A percentile compares a stretch with the other conserved stretches of the same genome.
phyloP scores from a whole-genome alignment of 2,888 invertebrate genomes.

The Oscheius sp. region DNA sequence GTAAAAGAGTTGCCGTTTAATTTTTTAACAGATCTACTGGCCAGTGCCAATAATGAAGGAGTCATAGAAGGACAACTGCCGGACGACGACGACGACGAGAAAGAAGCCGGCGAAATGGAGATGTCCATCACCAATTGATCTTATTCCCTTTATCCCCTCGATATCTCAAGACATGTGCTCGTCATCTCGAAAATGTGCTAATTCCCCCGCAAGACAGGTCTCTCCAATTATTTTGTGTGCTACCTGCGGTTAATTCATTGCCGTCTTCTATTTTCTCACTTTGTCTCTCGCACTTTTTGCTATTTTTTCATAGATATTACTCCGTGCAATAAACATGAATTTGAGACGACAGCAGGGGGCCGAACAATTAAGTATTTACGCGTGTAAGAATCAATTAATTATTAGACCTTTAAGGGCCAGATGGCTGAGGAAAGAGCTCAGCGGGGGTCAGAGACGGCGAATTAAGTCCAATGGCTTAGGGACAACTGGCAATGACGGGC shows the following conservation, averaged over 20 bases:
- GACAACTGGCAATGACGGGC: neutral
- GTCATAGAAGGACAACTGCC: constrained; percentile 19
- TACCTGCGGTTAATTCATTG: constrained; percentile 19
- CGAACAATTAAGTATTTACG: constrained; percentile 35
- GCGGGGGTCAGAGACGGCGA: constrained; percentile 20
- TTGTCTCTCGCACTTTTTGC: neutral
- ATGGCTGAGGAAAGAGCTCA: constrained; percentile 23
- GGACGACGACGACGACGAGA: constrained; percentile 23
- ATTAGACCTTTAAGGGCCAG: constrained; percentile 27
- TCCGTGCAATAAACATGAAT: constrained; percentile 29
- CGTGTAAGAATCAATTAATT: constrained; percentile 33
- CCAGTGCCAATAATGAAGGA: neutral
- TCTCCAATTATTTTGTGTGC: constrained; percentile 10
- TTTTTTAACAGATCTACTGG: constrained; percentile 49
- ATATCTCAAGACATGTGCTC: neutral
- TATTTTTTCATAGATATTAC: neutral
- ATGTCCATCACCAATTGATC: neutral
- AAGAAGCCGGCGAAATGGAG: neutral
- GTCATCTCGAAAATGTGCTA: constrained; percentile 13
- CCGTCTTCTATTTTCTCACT: constrained; percentile 15
- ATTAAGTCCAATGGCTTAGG: constrained; percentile 14
- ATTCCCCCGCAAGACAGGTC: constrained; percentile 22
- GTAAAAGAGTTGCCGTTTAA: constrained; percentile 58
- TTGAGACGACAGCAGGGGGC: neutral
- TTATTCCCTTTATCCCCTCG: neutral